Base-by-base conservation (phyloP, 2,797 vertebrate species). In the Eulemur rubriventer region DNA sequence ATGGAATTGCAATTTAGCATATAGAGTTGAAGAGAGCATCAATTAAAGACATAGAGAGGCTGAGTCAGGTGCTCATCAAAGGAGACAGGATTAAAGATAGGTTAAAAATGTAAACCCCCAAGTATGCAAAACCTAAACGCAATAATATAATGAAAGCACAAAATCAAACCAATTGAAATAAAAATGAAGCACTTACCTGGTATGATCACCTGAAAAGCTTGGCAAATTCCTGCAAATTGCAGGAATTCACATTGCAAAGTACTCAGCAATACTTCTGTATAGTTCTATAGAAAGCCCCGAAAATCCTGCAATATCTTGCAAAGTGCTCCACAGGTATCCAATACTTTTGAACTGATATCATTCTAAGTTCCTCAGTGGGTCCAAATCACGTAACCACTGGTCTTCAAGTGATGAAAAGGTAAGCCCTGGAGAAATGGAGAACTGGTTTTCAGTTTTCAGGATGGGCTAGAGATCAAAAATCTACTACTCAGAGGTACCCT, bases 61-160 rank as follows among this genome's bases (percentile, higher is more conserved):
- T 83, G 96, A 91, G 33, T 96, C 96, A 98, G 93, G 79, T 81
- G 89, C 80, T 95, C 96, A 96, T 92, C 93, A 97, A 82, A 98
- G 95, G 76, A 96, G 96, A 95, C 35, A 79, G 91, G 89, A 91
- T 82, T 81, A 92, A 88, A 88, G 96, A 96, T 73, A 67, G 61
- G 94, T 98, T 97, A 95, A 96, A 94, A 94, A 94, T n/a, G 3
- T 94, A 97, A 98, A 94, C 85, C 91, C n/a, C 93, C 92, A 92
- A 83, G 57, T 93, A 86, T 82, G 86, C 26, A 96, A 96, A 94
- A 28, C 38, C 43, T 91, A 82, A 52, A 89, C 65, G 88, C 81
- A 87, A 76, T 94, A 97, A 97, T 94, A 91, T 84, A 91, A 93
- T 84, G 89, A 97, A 33, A 33, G 0, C 33, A 70, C 75, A 35